Evolutionary conservation across 2,113 vertebrate species (phyloP).

Genomic region (Sceloporus undulatus): DNA sequence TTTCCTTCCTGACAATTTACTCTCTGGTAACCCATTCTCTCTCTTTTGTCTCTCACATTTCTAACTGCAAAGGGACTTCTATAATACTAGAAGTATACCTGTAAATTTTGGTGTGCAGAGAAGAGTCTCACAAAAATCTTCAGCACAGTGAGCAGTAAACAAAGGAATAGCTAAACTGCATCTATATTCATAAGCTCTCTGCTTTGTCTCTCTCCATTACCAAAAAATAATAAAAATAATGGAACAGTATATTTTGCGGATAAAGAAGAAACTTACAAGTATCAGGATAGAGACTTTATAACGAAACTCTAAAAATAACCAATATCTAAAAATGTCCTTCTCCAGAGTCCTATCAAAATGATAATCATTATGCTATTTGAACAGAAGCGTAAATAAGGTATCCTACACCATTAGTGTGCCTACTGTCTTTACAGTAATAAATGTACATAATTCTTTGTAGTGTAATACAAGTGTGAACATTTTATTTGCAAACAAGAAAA

Average conservation of each 20-base stretch:
- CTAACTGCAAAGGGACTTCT: background rate
- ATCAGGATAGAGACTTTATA: background rate
- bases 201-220: slow-evolving; percentile 46
- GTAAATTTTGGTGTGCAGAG: slow-evolving; percentile 18
- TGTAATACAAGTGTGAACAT: slow-evolving; percentile 22
- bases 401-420: background rate
- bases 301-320: slow-evolving; percentile 18
- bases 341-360: slow-evolving; percentile 48
- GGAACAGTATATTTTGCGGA: background rate
- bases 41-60: background rate
- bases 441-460: slow-evolving; percentile 16
- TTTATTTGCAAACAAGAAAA: slow-evolving; percentile 5
- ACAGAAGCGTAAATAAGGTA: slow-evolving; percentile 48
- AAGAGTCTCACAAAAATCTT: slow-evolving; percentile 4
- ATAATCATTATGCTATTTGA: slow-evolving; percentile 28
- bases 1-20: background rate
- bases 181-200: slow-evolving; percentile 47
- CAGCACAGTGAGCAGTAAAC: slow-evolving; percentile 32
- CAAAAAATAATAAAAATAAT: slow-evolving; percentile 20
- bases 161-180: slow-evolving; percentile 40
- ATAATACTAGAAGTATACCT: background rate
- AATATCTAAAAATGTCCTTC: slow-evolving; percentile 40
- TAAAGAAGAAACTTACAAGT: background rate
- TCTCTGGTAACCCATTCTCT: background rate
- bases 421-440: slow-evolving; percentile 33